Percentiles rank a stretch among this genome's conserved stretches.
Conservation (phyloP, 1,140 invertebrate genomes). For the Drosophila biarmipes region DNA sequence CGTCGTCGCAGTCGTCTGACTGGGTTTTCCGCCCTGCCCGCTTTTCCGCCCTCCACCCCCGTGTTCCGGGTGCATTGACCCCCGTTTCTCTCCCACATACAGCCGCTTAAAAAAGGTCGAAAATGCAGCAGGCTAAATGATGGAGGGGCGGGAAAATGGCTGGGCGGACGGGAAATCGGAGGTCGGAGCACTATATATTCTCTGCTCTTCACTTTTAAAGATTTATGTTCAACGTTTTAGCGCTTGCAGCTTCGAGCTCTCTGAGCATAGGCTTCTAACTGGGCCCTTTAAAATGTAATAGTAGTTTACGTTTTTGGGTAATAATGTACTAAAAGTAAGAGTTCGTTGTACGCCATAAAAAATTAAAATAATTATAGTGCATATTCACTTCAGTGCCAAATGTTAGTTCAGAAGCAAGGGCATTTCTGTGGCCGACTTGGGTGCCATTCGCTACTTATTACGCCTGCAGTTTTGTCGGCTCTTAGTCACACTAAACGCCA, state of each 20-base stretch:
- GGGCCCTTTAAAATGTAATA: no score
- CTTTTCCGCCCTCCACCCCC: neutral
- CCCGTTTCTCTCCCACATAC: constrained; percentile 8
- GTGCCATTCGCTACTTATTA: constrained; percentile 3
- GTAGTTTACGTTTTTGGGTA: no score
- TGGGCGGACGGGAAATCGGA: constrained; percentile 25
- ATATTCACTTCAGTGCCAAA: no score
- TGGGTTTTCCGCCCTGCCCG: constrained; percentile 1
- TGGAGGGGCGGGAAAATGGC: constrained; percentile 18
- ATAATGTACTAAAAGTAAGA: no score
- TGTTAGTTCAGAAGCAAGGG: neutral
- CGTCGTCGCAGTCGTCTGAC: constrained; percentile 9
- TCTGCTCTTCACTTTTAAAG: constrained; percentile 29
- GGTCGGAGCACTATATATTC: constrained; percentile 19
- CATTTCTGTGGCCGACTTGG: constrained; percentile 2
- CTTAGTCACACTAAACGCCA: constrained; percentile 39
- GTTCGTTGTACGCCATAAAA: no score
- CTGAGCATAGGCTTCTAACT: neutral
- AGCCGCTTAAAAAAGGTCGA: constrained; percentile 20
- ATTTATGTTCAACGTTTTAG: constrained; percentile 47
- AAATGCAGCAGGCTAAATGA: constrained; percentile 36
- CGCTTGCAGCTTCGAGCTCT: constrained; percentile 11
- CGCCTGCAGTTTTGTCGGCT: constrained; percentile 38
- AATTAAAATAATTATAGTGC: no score
- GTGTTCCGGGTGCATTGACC: constrained; percentile 60